phyloP scores from a whole-genome alignment of 2,888 invertebrate genomes.

The Zygaena filipendulae region DNA sequence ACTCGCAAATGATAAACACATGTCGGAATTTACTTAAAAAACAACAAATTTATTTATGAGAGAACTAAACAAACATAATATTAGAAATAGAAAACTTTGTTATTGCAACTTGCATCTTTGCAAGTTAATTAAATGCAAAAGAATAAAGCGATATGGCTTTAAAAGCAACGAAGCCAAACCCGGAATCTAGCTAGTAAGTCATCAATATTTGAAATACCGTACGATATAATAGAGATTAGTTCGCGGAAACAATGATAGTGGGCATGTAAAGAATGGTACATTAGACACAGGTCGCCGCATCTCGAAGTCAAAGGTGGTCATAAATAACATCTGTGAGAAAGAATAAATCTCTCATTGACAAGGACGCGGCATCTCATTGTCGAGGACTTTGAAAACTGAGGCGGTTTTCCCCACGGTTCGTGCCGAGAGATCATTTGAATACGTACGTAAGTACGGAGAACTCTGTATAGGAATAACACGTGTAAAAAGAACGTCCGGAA shows the following conservation, averaged over 20 bases:
- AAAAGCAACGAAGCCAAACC: slow-evolving; percentile 21
- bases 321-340: slow-evolving; percentile 35
- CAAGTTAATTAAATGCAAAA: too few relatives aligned
- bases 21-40: slow-evolving; percentile 17
- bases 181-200: slow-evolving; percentile 28
- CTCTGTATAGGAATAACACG: too few relatives aligned
- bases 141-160: too few relatives aligned
- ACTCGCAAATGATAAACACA: slow-evolving; percentile 26
- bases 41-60: slow-evolving; percentile 4
- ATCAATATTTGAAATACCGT: slow-evolving; percentile 29
- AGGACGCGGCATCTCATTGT: slow-evolving; percentile 31
- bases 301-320: slow-evolving; percentile 17
- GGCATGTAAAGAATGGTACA: slow-evolving; percentile 32
- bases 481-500: slow-evolving; percentile 27
- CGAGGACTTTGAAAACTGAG: slow-evolving; percentile 23
- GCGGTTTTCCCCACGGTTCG: slow-evolving; percentile 29
- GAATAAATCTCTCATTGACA: slow-evolving; percentile 48
- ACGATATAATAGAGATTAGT: slow-evolving; percentile 23
- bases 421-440: slow-evolving; percentile 15
- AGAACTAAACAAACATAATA: too few relatives aligned
- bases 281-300: slow-evolving; percentile 25
- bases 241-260: slow-evolving; percentile 38
- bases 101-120: too few relatives aligned
- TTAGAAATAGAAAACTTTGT: slow-evolving; percentile 1
- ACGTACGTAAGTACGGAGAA: too few relatives aligned